Conservation (phyloP, 1,140 invertebrate species). For the Propsilocerus akamusi region DNA sequence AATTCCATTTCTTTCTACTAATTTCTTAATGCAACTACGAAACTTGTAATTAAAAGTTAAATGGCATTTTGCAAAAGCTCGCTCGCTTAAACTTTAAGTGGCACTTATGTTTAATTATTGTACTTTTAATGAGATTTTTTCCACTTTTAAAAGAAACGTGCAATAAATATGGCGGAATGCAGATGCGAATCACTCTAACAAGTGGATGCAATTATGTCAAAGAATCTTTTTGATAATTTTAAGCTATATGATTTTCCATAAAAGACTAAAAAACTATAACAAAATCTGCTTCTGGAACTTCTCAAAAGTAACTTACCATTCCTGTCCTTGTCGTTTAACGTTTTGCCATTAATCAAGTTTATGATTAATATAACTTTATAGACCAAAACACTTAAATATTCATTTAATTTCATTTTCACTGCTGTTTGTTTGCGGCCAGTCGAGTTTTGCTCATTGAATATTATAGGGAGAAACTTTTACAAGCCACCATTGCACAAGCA, state of each 20-base stretch:
- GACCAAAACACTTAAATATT: constrained; percentile 4
- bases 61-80: background rate
- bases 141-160: too few species aligned
- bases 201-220: too few species aligned
- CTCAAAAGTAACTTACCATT: too few species aligned
- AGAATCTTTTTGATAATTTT: too few species aligned
- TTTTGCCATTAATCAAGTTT: constrained; percentile 4
- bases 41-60: background rate
- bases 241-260: too few species aligned
- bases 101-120: background rate
- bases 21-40: too few species aligned
- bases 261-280: too few species aligned
- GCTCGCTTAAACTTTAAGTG: too few species aligned
- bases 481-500: background rate
- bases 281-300: too few species aligned
- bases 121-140: background rate
- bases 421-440: background rate
- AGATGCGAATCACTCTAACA: too few species aligned
- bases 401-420: constrained; percentile 3
- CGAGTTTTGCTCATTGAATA: constrained; percentile 2
- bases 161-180: too few species aligned
- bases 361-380: background rate
- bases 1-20: too few species aligned
- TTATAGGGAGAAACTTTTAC: background rate
- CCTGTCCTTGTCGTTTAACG: background rate